These are phyloP conservation scores for Villa cingulata DNA, from an alignment of 2,888 invertebrate genomes.

Conservation along the genomic window DNA sequence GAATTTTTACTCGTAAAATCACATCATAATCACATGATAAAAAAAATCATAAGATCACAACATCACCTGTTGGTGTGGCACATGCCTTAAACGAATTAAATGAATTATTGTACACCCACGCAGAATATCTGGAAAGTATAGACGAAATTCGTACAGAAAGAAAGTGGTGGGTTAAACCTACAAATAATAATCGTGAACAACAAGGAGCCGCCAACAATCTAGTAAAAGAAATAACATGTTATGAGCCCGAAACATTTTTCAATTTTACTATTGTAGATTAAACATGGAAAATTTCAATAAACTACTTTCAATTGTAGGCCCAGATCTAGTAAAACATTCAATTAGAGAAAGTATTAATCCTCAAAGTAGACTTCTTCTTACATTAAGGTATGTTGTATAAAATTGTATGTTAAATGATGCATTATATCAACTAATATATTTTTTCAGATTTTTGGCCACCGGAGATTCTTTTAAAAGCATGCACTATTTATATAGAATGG, in stretches of 20 bases:
- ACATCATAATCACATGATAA: conserved; percentile 1
- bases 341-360: not conserved
- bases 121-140: no score
- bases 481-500: not conserved
- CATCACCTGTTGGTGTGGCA: no score
- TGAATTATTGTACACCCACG: no score
- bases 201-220: not conserved
- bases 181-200: not conserved
- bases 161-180: no score
- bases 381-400: not conserved
- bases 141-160: no score
- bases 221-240: not conserved
- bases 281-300: not conserved
- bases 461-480: not conserved
- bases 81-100: no score
- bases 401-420: not conserved
- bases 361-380: not conserved
- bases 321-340: not conserved
- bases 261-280: not conserved
- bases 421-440: not conserved
- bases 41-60: not conserved
- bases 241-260: not conserved
- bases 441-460: no score
- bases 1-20: no score
- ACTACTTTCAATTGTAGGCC: not conserved